A percentile compares a stretch with the other conserved stretches of the same genome.
Evolutionary conservation across 2,113 vertebrate genomes (phyloP).

Genomic region (Anhinga anhinga): DNA sequence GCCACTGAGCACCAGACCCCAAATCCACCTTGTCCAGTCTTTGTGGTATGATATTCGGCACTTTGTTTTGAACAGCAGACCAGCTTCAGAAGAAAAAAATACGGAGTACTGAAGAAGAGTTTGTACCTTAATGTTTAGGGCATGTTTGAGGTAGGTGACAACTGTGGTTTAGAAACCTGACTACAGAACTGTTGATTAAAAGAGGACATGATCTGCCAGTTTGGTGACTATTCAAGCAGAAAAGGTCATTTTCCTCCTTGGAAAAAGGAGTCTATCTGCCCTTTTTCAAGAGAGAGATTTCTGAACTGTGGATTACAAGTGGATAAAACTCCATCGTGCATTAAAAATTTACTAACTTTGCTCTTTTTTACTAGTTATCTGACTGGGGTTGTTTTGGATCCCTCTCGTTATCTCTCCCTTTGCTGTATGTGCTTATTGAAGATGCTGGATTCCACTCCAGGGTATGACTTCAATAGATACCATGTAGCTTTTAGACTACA

Average conservation of each 20-base stretch:
- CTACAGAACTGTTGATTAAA: not conserved
- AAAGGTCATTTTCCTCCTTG: too few relatives aligned
- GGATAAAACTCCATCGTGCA: not conserved
- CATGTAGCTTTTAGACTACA: not conserved
- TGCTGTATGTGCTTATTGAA: not conserved
- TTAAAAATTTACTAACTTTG: not conserved
- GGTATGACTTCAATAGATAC: not conserved
- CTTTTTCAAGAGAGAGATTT: not conserved
- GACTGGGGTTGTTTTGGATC: not conserved
- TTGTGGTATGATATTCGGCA: not conserved
- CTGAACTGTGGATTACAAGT: not conserved
- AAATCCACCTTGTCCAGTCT: not conserved
- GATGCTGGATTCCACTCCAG: not conserved
- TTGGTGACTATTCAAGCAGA: not conserved
- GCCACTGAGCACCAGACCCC: fast-evolving
- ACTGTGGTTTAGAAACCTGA: not conserved
- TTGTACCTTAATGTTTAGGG: not conserved
- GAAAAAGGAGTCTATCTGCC: not conserved
- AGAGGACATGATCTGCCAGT: not conserved
- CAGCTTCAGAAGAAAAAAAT: not conserved
- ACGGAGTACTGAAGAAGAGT: not conserved
- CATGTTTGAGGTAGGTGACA: not conserved
- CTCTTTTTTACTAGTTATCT: not conserved
- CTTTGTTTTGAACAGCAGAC: not conserved
- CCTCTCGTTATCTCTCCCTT: fast-evolving